Evolutionary conservation across 1,140 invertebrate genomes (phyloP).

Genomic region (Kradibia gibbosae): DNA sequence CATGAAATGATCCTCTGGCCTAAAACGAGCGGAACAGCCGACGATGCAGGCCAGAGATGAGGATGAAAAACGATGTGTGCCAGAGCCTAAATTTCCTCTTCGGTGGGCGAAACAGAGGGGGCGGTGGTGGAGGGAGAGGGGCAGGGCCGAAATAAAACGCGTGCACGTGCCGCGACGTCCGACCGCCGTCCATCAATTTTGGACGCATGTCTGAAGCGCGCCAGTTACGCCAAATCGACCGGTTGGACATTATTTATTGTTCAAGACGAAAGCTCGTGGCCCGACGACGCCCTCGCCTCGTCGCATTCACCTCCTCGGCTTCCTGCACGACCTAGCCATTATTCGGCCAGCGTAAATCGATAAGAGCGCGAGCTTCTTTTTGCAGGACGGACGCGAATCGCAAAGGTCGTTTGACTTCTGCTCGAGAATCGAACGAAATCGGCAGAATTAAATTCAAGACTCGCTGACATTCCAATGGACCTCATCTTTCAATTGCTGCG

Average conservation of each 20-base stretch:
- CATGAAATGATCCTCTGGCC: no score
- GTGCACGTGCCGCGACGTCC: not conserved
- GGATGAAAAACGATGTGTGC: no score
- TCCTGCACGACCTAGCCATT: no score
- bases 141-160: constrained; percentile 36
- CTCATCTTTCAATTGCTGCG: no score
- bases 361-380: not conserved
- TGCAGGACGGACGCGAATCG: not conserved
- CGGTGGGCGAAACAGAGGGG: not conserved
- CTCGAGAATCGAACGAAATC: not conserved
- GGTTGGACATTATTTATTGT: constrained; percentile 43
- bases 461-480: no score
- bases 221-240: not conserved
- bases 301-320: no score
- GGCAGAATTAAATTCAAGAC: not conserved
- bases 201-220: not conserved
- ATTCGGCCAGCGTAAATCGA: no score
- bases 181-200: constrained; percentile 25
- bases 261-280: not conserved
- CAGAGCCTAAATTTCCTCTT: no score
- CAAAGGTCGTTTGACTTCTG: not conserved
- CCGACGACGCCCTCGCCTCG: not conserved
- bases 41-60: no score
- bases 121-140: not conserved
- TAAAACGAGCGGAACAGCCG: no score